Conservation (phyloP, 2,888 invertebrate species). For the Lacanobia wlatinum region DNA sequence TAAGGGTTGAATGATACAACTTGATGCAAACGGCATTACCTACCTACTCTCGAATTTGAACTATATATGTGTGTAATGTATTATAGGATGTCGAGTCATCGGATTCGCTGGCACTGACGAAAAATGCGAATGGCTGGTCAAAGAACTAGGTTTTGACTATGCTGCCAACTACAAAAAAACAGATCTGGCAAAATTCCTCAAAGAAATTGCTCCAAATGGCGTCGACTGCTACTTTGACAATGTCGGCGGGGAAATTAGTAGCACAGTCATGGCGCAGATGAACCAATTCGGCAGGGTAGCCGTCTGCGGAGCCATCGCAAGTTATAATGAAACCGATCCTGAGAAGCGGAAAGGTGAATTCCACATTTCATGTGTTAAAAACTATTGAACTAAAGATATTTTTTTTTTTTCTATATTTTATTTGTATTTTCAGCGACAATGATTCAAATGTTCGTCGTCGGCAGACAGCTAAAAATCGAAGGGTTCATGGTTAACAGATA, state of each 20-base stretch:
- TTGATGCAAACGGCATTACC: too few relatives aligned
- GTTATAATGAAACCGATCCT: conserved; percentile 90
- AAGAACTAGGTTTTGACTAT: conserved; percentile 92
- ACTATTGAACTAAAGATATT: background rate
- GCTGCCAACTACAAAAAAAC: conserved; percentile 94
- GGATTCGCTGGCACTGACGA: conserved; percentile 93
- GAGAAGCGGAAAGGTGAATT: conserved; percentile 84
- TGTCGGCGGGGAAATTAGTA: conserved; percentile 93
- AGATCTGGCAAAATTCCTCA: conserved; percentile 89
- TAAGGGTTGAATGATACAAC: background rate
- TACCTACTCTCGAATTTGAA: background rate
- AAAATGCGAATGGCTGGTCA: conserved; percentile 93
- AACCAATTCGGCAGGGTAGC: conserved; percentile 91
- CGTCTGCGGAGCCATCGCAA: conserved; percentile 92
- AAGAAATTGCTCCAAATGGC: conserved; percentile 92
- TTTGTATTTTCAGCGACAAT: conserved; percentile 76
- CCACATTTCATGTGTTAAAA: background rate
- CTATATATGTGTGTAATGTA: background rate
- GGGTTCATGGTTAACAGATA: conserved; percentile 91
- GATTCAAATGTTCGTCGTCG: conserved; percentile 89
- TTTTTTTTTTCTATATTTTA: background rate
- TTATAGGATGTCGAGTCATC: conserved; percentile 92
- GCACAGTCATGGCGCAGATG: conserved; percentile 91
- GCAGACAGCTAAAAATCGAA: conserved; percentile 91
- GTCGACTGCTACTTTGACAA: conserved; percentile 95